Percentiles rank a stretch among this genome's conserved stretches.
Conservation (phyloP, 2,888 invertebrate genomes). For the Mythimna pallens region DNA sequence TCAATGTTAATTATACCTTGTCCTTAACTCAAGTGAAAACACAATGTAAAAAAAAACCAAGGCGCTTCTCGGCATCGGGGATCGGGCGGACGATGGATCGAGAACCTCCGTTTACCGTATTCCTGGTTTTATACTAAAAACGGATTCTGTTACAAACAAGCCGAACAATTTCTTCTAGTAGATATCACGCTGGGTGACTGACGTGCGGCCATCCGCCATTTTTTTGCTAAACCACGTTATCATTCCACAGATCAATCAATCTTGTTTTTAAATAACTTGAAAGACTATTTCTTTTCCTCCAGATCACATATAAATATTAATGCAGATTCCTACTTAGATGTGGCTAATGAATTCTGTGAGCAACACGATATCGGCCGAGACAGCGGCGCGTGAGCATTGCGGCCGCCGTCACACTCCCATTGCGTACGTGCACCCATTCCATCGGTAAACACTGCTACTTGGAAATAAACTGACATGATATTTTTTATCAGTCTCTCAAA, state of each 20-base stretch:
- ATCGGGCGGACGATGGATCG: background rate
- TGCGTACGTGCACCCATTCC: conserved; percentile 69
- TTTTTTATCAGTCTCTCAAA: conserved; percentile 27
- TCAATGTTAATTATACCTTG: conserved; percentile 20
- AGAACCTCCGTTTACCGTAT: background rate
- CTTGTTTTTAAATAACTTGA: conserved; percentile 14
- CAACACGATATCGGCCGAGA: conserved; percentile 57
- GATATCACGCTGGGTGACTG: conserved; percentile 34
- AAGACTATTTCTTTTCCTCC: conserved; percentile 25
- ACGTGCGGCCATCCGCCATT: background rate
- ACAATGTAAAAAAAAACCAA: background rate
- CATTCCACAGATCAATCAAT: conserved; percentile 35
- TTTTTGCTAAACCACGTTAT: conserved; percentile 13
- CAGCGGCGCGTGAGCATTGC: conserved; percentile 54
- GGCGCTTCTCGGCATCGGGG: background rate
- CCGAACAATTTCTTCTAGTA: conserved; percentile 12
- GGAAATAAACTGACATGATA: conserved; percentile 18
- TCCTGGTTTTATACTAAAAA: conserved; percentile 8
- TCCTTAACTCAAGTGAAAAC: conserved; percentile 13
- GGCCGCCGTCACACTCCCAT: conserved; percentile 77
- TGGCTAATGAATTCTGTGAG: conserved; percentile 51
- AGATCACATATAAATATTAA: conserved; percentile 47
- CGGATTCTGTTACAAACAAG: conserved; percentile 14
- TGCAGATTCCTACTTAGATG: conserved; percentile 55
- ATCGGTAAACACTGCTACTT: conserved; percentile 40